A percentile compares a stretch with the other conserved stretches of the same genome.
These are phyloP conservation scores for Lymantria monacha DNA, from an alignment of 2,888 invertebrate species.

Conservation along the genomic window DNA sequence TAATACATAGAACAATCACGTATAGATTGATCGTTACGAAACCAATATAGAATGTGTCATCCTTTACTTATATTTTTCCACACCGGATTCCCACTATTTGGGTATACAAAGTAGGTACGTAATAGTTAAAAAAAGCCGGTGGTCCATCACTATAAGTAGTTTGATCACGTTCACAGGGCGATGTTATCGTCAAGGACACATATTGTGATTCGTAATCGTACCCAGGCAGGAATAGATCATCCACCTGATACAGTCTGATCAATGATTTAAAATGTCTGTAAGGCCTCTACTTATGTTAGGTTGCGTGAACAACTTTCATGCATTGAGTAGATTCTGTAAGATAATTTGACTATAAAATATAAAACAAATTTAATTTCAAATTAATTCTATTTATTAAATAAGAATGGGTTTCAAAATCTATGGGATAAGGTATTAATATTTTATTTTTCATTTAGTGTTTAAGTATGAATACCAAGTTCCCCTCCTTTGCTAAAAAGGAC, in stretches of 20 bases:
- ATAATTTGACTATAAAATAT: conserved; percentile 39
- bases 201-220: conserved; percentile 69
- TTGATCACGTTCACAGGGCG: conserved; percentile 52
- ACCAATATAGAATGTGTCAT: conserved; percentile 12
- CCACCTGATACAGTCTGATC: conserved; percentile 56
- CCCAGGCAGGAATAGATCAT: conserved; percentile 71
- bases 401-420: no score
- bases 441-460: no score
- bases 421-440: no score
- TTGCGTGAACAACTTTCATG: conserved; percentile 56
- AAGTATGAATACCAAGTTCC: no score
- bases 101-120: conserved; percentile 17
- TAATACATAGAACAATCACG: neutral
- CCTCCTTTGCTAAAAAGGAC: no score
- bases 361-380: no score
- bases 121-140: conserved; percentile 59
- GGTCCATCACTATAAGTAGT: conserved; percentile 70
- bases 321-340: conserved; percentile 42
- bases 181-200: conserved; percentile 72
- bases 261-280: conserved; percentile 61
- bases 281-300: conserved; percentile 32
- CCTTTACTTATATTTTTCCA: conserved; percentile 41
- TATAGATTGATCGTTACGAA: neutral
- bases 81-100: conserved; percentile 31
- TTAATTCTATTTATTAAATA: no score